Percentiles rank a stretch among this genome's conserved stretches.
phyloP scores from a whole-genome alignment of 2,113 vertebrate genomes.

The Nothoprocta pentlandii region DNA sequence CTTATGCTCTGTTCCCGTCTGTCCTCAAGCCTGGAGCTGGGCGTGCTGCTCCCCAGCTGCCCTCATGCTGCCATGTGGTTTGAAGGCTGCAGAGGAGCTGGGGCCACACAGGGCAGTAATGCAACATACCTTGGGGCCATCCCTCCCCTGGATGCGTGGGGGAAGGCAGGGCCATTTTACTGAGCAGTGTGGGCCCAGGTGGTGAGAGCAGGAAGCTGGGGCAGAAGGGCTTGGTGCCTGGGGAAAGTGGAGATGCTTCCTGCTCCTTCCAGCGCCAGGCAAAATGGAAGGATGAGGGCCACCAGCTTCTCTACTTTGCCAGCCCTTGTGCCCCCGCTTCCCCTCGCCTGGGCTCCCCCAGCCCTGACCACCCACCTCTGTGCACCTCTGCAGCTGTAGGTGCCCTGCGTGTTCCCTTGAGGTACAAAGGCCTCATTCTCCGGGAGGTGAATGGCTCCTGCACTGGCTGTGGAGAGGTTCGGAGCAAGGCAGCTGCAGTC shows the following conservation, averaged over 20 bases:
- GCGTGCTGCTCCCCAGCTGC: neutral
- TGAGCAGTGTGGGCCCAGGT: too few relatives aligned
- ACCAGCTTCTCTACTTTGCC: neutral
- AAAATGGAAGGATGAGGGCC: neutral
- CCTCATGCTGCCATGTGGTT: neutral
- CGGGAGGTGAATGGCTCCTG: too few relatives aligned
- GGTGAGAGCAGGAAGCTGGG: too few relatives aligned
- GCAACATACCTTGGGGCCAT: neutral
- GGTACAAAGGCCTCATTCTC: too few relatives aligned
- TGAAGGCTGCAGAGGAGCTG: fast-evolving
- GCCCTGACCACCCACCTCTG: neutral
- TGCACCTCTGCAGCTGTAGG: neutral
- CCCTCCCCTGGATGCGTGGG: too few relatives aligned
- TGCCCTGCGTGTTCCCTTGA: neutral
- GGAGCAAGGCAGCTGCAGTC: too few relatives aligned
- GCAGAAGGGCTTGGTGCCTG: neutral
- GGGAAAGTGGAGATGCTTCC: neutral
- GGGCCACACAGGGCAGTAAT: neutral
- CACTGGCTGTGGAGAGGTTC: too few relatives aligned
- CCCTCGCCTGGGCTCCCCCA: neutral
- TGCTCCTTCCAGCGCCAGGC: neutral
- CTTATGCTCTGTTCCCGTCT: neutral
- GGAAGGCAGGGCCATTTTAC: too few relatives aligned
- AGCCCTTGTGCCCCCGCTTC: neutral
- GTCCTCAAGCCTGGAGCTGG: fast-evolving